phyloP scores from a whole-genome alignment of 2,797 vertebrate genomes.

The Leuciscus waleckii region DNA sequence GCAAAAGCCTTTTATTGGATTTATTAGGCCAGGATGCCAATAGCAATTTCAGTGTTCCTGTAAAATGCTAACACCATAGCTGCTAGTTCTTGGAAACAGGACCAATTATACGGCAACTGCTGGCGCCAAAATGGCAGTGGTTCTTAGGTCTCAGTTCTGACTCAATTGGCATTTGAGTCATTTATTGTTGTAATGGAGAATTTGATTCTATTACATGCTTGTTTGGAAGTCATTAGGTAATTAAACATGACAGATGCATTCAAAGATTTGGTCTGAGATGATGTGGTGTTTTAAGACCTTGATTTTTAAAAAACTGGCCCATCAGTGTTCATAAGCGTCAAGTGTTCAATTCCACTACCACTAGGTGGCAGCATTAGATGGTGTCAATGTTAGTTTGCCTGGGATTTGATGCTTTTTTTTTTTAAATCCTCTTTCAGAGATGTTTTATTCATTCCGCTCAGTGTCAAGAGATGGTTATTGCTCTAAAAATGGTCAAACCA shows the following conservation, averaged over 20 bases:
- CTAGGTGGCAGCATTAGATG: slow-evolving; percentile 66
- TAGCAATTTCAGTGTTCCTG: slow-evolving; percentile 53
- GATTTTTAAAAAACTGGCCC: background rate
- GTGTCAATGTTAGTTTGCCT: slow-evolving; percentile 2
- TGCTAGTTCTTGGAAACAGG: slow-evolving; percentile 72
- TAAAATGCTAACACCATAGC: slow-evolving; percentile 62
- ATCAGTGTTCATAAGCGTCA: background rate
- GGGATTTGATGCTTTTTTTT: slow-evolving; percentile 41
- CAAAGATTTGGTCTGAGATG: background rate
- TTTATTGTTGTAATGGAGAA: slow-evolving; percentile 73
- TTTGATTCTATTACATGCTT: slow-evolving; percentile 73
- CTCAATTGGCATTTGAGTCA: slow-evolving; percentile 71
- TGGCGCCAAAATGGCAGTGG: slow-evolving; percentile 65
- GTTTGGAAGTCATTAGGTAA: slow-evolving; percentile 78
- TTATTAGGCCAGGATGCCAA: slow-evolving; percentile 51
- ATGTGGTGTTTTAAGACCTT: background rate
- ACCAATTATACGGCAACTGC: slow-evolving; percentile 70
- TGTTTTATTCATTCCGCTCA: slow-evolving; percentile 21
- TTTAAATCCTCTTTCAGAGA: slow-evolving; percentile 63
- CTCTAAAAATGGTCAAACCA: background rate
- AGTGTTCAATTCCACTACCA: slow-evolving; percentile 40
- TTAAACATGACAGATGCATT: slow-evolving; percentile 63
- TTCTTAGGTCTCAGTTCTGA: slow-evolving; percentile 72
- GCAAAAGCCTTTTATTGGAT: slow-evolving; percentile 51
- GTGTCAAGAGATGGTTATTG: slow-evolving; percentile 11